A percentile compares a stretch with the other conserved stretches of the same genome.
phyloP scores from a whole-genome alignment of 2,113 vertebrate species.

The Erpornis zantholeuca region DNA sequence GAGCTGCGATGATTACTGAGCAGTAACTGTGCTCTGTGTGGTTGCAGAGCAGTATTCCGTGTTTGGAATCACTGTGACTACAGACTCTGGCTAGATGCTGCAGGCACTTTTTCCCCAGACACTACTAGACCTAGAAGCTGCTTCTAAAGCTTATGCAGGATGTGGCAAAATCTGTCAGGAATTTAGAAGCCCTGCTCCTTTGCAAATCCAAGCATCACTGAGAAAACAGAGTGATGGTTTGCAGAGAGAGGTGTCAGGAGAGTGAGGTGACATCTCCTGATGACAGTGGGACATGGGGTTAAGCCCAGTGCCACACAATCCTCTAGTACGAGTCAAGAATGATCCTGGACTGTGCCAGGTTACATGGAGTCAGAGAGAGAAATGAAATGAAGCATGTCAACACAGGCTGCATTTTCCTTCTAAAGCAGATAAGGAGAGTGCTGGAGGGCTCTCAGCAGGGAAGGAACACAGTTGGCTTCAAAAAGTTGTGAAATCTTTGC shows the following conservation, averaged over 20 bases:
- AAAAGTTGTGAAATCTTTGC: neutral
- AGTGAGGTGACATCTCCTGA: neutral
- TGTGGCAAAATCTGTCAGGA: neutral
- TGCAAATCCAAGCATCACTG: neutral
- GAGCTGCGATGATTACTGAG: neutral
- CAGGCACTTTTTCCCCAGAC: neutral
- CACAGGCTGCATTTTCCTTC: neutral
- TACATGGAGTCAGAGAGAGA: neutral
- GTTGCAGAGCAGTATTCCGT: neutral
- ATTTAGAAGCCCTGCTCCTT: neutral
- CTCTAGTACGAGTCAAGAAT: neutral
- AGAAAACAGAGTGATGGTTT: neutral
- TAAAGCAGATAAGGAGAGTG: neutral
- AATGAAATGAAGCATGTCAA: neutral
- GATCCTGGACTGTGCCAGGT: neutral
- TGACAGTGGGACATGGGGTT: neutral
- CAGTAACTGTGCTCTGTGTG: neutral
- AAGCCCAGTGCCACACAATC: neutral
- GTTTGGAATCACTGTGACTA: neutral
- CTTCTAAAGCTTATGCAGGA: neutral
- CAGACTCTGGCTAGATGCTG: neutral
- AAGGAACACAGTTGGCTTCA: neutral
- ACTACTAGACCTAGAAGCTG: neutral
- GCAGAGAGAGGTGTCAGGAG: neutral
- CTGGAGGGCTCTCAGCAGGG: neutral